A percentile compares a stretch with the other conserved stretches of the same genome.
phyloP scores from a whole-genome alignment of 1,140 invertebrate genomes.

The Lycorma delicatula region DNA sequence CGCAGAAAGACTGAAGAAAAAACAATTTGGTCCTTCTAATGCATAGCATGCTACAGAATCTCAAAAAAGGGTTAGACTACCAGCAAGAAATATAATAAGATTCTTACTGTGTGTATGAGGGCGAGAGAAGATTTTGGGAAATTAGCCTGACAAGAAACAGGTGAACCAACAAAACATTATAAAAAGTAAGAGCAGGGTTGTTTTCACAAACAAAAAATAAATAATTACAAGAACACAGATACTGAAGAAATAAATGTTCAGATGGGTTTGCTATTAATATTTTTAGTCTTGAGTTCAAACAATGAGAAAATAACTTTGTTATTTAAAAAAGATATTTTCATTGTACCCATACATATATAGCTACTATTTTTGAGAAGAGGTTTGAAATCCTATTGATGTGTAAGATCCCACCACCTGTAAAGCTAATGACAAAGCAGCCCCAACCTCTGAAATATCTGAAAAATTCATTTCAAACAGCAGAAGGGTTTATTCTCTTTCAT shows the following conservation, averaged over 20 bases:
- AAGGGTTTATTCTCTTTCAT: slow-evolving; percentile 27
- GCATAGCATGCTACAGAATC: not conserved
- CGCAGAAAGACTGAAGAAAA: slow-evolving; percentile 9
- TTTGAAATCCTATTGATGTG: slow-evolving; percentile 33
- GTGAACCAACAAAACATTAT: slow-evolving; percentile 14
- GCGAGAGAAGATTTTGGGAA: not conserved
- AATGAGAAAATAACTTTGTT: not conserved
- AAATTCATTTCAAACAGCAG: slow-evolving; percentile 36
- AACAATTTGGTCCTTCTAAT: slow-evolving; percentile 2
- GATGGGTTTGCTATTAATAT: slow-evolving; percentile 14
- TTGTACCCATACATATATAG: slow-evolving; percentile 18
- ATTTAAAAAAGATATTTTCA: slow-evolving; percentile 13
- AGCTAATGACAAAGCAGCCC: slow-evolving; percentile 23
- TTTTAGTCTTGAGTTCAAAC: slow-evolving; percentile 7
- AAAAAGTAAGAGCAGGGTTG: not conserved
- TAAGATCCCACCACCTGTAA: slow-evolving; percentile 25
- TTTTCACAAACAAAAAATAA: not conserved
- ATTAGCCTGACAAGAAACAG: slow-evolving; percentile 7
- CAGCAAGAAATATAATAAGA: not conserved
- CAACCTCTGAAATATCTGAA: slow-evolving; percentile 30
- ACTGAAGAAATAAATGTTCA: slow-evolving; percentile 13
- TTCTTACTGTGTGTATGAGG: not conserved
- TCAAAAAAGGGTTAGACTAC: not conserved
- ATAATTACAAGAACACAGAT: slow-evolving; percentile 5
- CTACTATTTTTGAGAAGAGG: slow-evolving; percentile 25